phyloP scores from a whole-genome alignment of 2,888 invertebrate genomes.

The Limulus polyphemus region DNA sequence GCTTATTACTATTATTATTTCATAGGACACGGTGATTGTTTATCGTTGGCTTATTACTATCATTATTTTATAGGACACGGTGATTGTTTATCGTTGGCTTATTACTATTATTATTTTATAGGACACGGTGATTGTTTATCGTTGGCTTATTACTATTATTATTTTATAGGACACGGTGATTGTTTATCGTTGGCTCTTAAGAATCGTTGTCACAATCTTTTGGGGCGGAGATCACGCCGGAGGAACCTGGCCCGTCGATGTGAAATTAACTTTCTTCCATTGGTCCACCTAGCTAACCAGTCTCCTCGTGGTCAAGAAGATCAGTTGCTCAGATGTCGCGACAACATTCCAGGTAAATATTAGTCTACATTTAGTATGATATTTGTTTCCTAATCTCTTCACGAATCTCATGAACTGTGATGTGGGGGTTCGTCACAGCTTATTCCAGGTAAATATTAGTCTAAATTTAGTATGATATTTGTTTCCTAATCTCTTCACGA shows the following conservation, averaged over 20 bases:
- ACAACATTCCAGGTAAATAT: constrained; percentile 21
- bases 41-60: constrained; percentile 38
- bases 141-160: constrained; percentile 30
- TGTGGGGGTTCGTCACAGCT: too few species aligned
- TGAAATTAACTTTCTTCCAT: constrained; percentile 42
- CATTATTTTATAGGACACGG: constrained; percentile 33
- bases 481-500: background rate
- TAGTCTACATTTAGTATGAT: background rate
- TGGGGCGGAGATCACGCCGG: constrained; percentile 29
- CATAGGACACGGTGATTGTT: constrained; percentile 38
- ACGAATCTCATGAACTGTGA: background rate
- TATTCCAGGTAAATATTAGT: constrained; percentile 15
- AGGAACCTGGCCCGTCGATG: constrained; percentile 33
- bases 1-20: constrained; percentile 32
- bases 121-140: constrained; percentile 39
- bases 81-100: constrained; percentile 39
- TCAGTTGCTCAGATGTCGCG: constrained; percentile 31
- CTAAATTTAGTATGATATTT: background rate
- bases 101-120: constrained; percentile 25
- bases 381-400: background rate
- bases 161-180: constrained; percentile 36
- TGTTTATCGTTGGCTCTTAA: constrained; percentile 40
- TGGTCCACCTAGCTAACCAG: constrained; percentile 34
- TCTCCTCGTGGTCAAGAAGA: constrained; percentile 24
- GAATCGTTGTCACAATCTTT: constrained; percentile 40